Evolutionary conservation across 1,140 invertebrate species (phyloP), one percentile per base, ranked within the genome.

Genomic region (Reticulitermes speratus): DNA sequence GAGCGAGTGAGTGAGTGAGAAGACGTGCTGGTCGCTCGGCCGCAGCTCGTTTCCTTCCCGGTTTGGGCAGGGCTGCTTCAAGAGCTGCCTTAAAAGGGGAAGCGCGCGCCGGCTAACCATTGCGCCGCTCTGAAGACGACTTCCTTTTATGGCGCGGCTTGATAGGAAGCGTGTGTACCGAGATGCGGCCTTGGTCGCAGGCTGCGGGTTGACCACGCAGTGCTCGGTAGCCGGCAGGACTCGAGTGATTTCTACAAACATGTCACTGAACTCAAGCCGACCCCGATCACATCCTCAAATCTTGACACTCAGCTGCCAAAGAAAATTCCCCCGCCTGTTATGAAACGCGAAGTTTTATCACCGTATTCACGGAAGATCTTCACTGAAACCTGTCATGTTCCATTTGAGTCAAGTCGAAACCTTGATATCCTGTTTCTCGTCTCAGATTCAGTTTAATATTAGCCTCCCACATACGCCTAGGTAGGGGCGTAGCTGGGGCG

Each of bases 71-170:
- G 30, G 83, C 25, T 59, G 45, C 83, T 45, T 84, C 48, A 8
- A 52, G 44, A 55, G 83, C 83, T 84, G 83, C 83, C 83, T 84
- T 84, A 84, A 84, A 84, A 84, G 83, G 83, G 83, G 83, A 84
- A 84, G 83, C 83, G n/a, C 23, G 48, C 44, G 83, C 83, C 48
- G 83, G 2, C 1, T 75, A 75, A 21, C 65, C 65, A 75, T 21
- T 7, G 83, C 23, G 48, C 83, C 48, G 83, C 83, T 84, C 52
- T 84, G 8, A 84, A 84, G n/a, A 45, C 44, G n/a, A 84, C 83
- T 84, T 55, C 83, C 83, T 59, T 84, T 52, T 84, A 84, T 52
- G 83, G 83, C 45, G 48, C 48, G 83, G 83, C 83, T 44, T 52
- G 65, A 75, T 75, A 75, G 65, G 65, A 75, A 75, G n/a, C n/a